A percentile compares a stretch with the other conserved stretches of the same genome.
These are phyloP conservation scores for Choloepus didactylus DNA, from an alignment of 2,797 vertebrate species.

Conservation along the genomic window DNA sequence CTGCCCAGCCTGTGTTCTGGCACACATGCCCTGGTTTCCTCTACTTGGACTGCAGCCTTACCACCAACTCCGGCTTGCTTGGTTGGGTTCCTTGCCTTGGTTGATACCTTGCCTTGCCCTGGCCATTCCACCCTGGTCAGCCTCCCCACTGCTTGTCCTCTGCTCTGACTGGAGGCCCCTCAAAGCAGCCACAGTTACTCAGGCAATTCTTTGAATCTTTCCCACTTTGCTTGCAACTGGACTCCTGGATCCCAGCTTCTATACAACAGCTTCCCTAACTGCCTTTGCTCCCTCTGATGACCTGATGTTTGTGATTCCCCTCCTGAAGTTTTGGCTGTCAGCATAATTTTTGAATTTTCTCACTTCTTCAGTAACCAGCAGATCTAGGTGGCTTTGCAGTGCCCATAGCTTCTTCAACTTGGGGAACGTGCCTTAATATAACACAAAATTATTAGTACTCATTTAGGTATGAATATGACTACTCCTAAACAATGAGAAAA, in stretches of 20 bases:
- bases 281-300: background rate
- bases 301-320: background rate
- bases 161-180: background rate
- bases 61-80: background rate
- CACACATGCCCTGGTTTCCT: background rate
- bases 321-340: background rate
- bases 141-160: background rate
- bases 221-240: background rate
- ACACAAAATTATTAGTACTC: background rate
- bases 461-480: background rate
- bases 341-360: background rate
- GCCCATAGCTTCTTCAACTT: background rate
- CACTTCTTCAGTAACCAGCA: background rate
- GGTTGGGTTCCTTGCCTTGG: background rate
- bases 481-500: constrained; percentile 44
- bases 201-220: background rate
- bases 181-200: background rate
- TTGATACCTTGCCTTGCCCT: background rate
- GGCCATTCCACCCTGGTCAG: background rate
- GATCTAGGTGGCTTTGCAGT: background rate
- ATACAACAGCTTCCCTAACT: background rate
- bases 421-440: background rate
- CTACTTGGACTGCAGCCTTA: background rate
- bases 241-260: background rate
- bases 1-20: background rate